Evolutionary conservation across 2,797 vertebrate genomes (phyloP), one percentile per base, ranked within the genome.

Genomic region (Saxicola maurus): DNA sequence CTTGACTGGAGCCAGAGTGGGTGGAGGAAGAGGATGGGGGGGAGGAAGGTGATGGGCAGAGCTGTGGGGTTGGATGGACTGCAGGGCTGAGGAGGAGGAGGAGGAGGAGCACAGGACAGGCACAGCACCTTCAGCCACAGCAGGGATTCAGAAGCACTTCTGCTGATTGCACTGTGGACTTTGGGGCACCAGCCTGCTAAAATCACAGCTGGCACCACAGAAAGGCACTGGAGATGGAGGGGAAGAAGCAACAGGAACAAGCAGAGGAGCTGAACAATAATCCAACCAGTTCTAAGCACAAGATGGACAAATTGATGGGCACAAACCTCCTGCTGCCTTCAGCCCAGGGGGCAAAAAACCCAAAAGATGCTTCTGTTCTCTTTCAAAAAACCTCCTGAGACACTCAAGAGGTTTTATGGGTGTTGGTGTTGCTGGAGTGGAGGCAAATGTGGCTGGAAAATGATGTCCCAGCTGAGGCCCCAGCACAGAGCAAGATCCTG

Each of bases 261-360:
- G 59, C 66, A 78, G 35, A 10, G 62, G 43, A 90, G 88, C 56
- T 73, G 40, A 82, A 86, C 60, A 72, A 30, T 3, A 75, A 90
- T n/a, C 38, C 68, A 74, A 19, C 16, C 11, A 3, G 15, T 37
- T 81, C 51, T 19, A 33, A 75, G 66, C 82, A 72, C 15, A 18
- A 75, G 80, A 89, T n/a, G 59, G 73, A 83, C 48, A 91, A 88
- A 92, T 78, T 28, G 83, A 86, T 17, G 80, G 73, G 14, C 57
- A 49, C 27, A 56, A 82, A 73, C 30, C 67, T 45, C 43, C 43
- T 43, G 20, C 43, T 43, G 43, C 30, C 66, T 78, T 49, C 45
- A 35, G 77, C 60, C 56, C 89, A 66, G 64, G 30, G 24, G 17
- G 31, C 73, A 82, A 48, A 21, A 17, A 52, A 73, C 61, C 25